phyloP scores from a whole-genome alignment of 1,140 invertebrate genomes.

The Penaeus vannamei region DNA sequence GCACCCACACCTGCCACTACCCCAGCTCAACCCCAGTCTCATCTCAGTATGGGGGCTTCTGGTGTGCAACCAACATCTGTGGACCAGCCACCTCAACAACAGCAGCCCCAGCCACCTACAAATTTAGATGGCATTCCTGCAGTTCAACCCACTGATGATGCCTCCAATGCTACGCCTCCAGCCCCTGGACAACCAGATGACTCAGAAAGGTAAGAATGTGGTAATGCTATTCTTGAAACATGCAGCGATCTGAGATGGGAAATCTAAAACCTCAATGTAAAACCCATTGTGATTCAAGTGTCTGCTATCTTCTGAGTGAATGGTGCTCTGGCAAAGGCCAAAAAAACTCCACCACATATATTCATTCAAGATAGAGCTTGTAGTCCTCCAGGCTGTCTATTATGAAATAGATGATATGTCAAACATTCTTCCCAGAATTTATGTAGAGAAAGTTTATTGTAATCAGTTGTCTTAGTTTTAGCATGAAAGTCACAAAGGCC shows the following conservation, averaged over 20 bases:
- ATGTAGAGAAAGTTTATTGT: too few relatives aligned
- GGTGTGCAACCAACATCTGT: conserved; percentile 14
- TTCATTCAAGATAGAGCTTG: background rate
- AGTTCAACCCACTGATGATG: conserved; percentile 46
- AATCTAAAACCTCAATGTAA: background rate
- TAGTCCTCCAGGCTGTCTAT: background rate
- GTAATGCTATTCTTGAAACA: background rate
- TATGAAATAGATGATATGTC: background rate
- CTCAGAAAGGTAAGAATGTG: conserved; percentile 51
- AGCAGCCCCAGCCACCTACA: conserved; percentile 41
- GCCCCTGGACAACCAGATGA: conserved; percentile 50
- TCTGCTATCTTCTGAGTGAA: background rate
- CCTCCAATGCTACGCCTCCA: conserved; percentile 55
- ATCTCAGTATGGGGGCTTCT: conserved; percentile 34
- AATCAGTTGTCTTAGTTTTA: too few relatives aligned
- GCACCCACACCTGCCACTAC: conserved; percentile 54
- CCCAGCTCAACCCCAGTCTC: conserved; percentile 54
- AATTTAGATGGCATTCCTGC: conserved; percentile 56
- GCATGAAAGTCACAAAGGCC: too few relatives aligned
- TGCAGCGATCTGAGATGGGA: background rate
- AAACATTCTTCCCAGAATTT: too few relatives aligned
- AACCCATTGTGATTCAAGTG: background rate
- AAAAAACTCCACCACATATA: too few relatives aligned
- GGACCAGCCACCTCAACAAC: conserved; percentile 29
- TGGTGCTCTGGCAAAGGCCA: background rate